Evolutionary conservation across 2,888 invertebrate species (phyloP).

Genomic region (Tromatobia lineatoria): DNA sequence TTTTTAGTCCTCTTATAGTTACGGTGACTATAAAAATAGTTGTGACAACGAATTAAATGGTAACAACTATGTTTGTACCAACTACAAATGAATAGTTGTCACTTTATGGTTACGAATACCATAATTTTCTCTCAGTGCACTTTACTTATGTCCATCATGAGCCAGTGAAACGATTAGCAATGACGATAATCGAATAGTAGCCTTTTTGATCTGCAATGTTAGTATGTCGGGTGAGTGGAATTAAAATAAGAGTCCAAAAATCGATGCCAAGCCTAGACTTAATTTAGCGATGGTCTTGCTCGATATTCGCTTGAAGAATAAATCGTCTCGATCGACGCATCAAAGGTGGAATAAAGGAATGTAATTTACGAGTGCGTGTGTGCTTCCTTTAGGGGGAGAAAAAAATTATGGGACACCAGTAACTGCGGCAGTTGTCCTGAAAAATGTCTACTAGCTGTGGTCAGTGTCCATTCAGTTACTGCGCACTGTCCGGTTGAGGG

Average conservation of each 20-base stretch:
- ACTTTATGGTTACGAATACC: too few relatives aligned
- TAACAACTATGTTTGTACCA: too few relatives aligned
- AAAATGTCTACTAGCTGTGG: slow-evolving; percentile 43
- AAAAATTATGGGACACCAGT: slow-evolving; percentile 22
- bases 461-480: slow-evolving; percentile 21
- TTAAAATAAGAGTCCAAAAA: slow-evolving; percentile 23
- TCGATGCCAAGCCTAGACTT: slow-evolving; percentile 52
- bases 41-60: too few relatives aligned
- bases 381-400: background rate
- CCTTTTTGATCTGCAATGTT: slow-evolving; percentile 41
- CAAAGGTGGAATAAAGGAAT: slow-evolving; percentile 56
- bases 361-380: background rate
- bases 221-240: background rate
- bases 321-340: slow-evolving; percentile 40
- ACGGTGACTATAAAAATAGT: too few relatives aligned
- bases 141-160: background rate
- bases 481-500: slow-evolving; percentile 20
- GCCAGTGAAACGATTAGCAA: background rate
- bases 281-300: slow-evolving; percentile 38
- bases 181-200: background rate
- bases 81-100: too few relatives aligned
- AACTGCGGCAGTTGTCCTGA: slow-evolving; percentile 52
- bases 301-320: slow-evolving; percentile 33
- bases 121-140: too few relatives aligned
- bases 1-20: too few relatives aligned